These are phyloP conservation scores for Anolis carolinensis DNA, from an alignment of 2,113 vertebrate species.

Conservation along the genomic window DNA sequence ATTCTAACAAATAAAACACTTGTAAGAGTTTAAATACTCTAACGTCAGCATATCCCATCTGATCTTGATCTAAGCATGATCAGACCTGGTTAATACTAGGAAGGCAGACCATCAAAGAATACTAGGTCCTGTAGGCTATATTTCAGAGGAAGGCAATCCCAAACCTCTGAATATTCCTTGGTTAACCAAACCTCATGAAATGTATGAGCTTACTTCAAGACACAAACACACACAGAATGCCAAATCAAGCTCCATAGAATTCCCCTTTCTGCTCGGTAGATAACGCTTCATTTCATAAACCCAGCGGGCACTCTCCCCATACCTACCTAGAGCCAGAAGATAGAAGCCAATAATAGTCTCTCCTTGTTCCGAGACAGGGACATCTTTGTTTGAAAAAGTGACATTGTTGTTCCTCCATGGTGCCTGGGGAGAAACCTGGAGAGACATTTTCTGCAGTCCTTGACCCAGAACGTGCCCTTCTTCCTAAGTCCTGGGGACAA, in stretches of 20 bases:
- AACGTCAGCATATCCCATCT: too few relatives aligned
- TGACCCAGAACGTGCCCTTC: constrained; percentile 43
- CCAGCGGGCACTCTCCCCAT: background rate
- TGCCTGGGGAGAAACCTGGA: constrained; percentile 77
- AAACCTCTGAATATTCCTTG: too few relatives aligned
- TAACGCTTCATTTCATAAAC: constrained; percentile 44
- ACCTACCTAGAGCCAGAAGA: constrained; percentile 81
- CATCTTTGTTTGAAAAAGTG: constrained; percentile 77
- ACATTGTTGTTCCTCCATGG: constrained; percentile 89
- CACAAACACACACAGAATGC: background rate
- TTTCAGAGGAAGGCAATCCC: too few relatives aligned
- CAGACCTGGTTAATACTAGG: too few relatives aligned
- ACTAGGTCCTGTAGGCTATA: too few relatives aligned
- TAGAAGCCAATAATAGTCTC: constrained; percentile 84
- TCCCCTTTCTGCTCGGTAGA: constrained; percentile 42
- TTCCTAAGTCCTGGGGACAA: background rate
- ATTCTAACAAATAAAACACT: background rate
- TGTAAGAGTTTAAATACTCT: background rate
- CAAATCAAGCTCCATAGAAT: constrained; percentile 29
- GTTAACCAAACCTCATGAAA: too few relatives aligned
- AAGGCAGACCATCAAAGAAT: too few relatives aligned
- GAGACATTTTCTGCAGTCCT: constrained; percentile 73
- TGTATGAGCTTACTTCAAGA: too few relatives aligned
- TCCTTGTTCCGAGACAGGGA: constrained; percentile 81
- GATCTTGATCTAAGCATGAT: too few relatives aligned